Evolutionary conservation across 2,797 vertebrate genomes (phyloP).

Genomic region (Dermochelys coriacea): DNA sequence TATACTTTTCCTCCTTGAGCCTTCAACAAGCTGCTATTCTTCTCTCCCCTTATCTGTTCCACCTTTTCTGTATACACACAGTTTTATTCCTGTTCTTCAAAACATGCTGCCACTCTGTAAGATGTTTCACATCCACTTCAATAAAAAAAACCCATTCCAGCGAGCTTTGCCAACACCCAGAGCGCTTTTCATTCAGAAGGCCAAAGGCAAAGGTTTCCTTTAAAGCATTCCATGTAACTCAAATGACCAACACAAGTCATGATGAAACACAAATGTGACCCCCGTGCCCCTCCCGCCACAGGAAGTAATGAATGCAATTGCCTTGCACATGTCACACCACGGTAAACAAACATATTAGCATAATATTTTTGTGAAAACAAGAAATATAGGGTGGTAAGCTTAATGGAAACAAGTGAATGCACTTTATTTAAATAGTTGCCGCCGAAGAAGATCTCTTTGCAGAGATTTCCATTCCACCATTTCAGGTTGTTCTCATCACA

Average conservation of each 20-base stretch:
- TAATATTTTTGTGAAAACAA: background rate
- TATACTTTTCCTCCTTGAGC: background rate
- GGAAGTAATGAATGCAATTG: background rate
- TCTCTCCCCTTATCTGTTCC: background rate
- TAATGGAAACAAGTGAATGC: background rate
- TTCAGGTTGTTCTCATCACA: background rate
- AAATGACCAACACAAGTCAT: background rate
- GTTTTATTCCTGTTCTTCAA: background rate
- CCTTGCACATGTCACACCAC: background rate
- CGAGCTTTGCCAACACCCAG: background rate
- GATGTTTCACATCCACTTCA: background rate
- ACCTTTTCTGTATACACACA: background rate
- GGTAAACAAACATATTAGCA: background rate
- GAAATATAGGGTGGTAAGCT: background rate
- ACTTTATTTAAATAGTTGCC: background rate
- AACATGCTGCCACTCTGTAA: background rate
- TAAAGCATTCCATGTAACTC: background rate
- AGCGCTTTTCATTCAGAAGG: slow-evolving; percentile 66
- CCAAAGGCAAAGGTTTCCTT: slow-evolving; percentile 36
- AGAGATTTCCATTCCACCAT: background rate
- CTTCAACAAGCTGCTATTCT: background rate
- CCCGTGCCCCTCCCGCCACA: background rate
- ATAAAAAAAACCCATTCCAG: background rate
- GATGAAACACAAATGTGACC: background rate
- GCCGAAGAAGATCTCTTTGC: background rate